Evolutionary conservation across 2,797 vertebrate genomes (phyloP), one percentile per base, ranked within the genome.

Genomic region (Merluccius polli): DNA sequence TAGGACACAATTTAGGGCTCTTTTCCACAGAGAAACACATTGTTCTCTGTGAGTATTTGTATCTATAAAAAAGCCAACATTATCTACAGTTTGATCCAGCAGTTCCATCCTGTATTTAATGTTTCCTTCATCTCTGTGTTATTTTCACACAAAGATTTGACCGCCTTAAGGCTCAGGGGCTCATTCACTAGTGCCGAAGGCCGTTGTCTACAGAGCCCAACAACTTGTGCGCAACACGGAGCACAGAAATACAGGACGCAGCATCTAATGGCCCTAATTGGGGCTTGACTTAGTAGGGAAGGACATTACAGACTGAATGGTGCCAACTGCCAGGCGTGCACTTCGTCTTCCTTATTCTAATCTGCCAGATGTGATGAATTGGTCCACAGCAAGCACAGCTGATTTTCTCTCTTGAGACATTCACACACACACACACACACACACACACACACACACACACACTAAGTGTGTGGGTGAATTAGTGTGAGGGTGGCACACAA

Each of bases 301-400:
- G 86, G 83, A 78, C 83, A 84, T 30, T 59, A 74, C 75, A 88
- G 83, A 81, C 75, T 44, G 79, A 81, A 73, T 35, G 76, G 73
- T 83, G 86, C 87, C 83, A 84, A 86, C 76, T 82, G 82, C 82
- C 85, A 84, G 81, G 75, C 73, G 78, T 84, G 75, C 86, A 86
- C 78, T 88, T 88, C 81, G 84, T 87, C 84, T 84, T 81, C 80
- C 78, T 82, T 80, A 81, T 86, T 87, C 81, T 87, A 87, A 90
- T 91, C 85, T 89, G 82, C 87, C 91, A 92, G 88, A 92, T 91
- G 89, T 89, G 86, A 89, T 79, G 81, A 90, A 88, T 83, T 81
- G 87, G 87, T n/a, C 84, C 82, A 86, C 78, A 75, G 81, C 74
- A 80, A 88, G 85, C 82, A 84, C 82, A 83, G 78, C 85, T 85